A percentile compares a stretch with the other conserved stretches of the same genome.
These are phyloP conservation scores for Oncorhynchus clarkii DNA, from an alignment of 2,113 vertebrate species.

Conservation along the genomic window DNA sequence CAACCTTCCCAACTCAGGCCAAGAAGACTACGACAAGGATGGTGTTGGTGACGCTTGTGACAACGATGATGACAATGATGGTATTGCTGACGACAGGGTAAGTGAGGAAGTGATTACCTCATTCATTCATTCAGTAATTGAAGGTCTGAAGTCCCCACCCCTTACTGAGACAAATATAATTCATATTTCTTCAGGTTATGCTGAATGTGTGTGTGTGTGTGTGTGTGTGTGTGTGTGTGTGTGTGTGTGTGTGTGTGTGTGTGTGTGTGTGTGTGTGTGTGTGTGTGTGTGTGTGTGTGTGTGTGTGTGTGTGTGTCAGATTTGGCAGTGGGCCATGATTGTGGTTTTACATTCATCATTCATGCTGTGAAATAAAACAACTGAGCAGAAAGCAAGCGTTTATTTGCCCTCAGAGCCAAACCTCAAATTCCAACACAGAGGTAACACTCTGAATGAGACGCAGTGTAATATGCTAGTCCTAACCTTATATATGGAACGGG, in stretches of 20 bases:
- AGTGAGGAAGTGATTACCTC: slow-evolving; percentile 22
- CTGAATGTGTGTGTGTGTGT: background rate
- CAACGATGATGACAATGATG: slow-evolving; percentile 90
- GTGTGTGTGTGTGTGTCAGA: background rate
- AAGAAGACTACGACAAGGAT: slow-evolving; percentile 98
- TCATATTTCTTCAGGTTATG: no score
- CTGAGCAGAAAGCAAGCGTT: slow-evolving; percentile 37
- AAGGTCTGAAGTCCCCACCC: no score
- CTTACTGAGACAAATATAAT: no score
- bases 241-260: background rate
- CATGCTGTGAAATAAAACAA: slow-evolving; percentile 34
- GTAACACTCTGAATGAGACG: slow-evolving; percentile 53
- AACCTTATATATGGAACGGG: slow-evolving; percentile 49
- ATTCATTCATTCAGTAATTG: background rate
- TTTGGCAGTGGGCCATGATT: background rate
- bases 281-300: background rate
- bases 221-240: background rate
- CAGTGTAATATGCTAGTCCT: slow-evolving; percentile 57
- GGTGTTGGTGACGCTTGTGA: slow-evolving; percentile 96
- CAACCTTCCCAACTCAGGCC: slow-evolving; percentile 97
- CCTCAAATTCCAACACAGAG: slow-evolving; percentile 63
- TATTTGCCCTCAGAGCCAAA: slow-evolving; percentile 53
- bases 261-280: background rate
- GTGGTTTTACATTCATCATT: slow-evolving; percentile 49
- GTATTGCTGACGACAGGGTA: slow-evolving; percentile 92